These are phyloP conservation scores for Gerris lacustris DNA, from an alignment of 2,888 invertebrate species.

Conservation along the genomic window DNA sequence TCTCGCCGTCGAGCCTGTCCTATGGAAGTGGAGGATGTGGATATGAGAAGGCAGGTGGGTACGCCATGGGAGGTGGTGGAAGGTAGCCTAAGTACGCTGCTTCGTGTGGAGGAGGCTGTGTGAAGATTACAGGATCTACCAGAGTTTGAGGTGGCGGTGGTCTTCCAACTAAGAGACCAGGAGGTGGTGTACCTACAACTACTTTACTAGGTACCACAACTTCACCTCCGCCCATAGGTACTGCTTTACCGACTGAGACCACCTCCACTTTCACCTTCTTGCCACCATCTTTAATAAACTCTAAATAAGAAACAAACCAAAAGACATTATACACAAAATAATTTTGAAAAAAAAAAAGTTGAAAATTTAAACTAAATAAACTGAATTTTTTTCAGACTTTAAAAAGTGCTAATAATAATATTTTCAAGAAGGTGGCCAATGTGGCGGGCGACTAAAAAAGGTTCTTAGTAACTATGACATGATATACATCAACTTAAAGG, in stretches of 20 bases:
- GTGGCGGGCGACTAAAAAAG: too few species aligned
- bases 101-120: neutral
- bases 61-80: neutral
- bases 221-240: neutral
- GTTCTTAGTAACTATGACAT: too few species aligned
- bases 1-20: neutral
- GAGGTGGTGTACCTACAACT: neutral
- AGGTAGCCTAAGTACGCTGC: neutral
- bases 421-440: too few species aligned
- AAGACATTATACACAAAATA: too few species aligned
- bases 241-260: neutral
- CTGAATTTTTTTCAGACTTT: too few species aligned
- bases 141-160: neutral
- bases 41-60: neutral
- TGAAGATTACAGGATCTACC: neutral
- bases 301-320: neutral
- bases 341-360: too few species aligned
- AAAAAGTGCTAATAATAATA: too few species aligned
- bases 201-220: neutral
- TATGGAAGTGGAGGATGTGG: neutral
- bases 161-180: neutral
- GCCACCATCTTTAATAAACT: neutral
- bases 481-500: too few species aligned
- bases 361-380: too few species aligned
- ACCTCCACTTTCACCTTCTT: neutral